A percentile compares a stretch with the other conserved stretches of the same genome.
Conservation (phyloP, 2,888 invertebrate species). For the Polietes domitor region DNA sequence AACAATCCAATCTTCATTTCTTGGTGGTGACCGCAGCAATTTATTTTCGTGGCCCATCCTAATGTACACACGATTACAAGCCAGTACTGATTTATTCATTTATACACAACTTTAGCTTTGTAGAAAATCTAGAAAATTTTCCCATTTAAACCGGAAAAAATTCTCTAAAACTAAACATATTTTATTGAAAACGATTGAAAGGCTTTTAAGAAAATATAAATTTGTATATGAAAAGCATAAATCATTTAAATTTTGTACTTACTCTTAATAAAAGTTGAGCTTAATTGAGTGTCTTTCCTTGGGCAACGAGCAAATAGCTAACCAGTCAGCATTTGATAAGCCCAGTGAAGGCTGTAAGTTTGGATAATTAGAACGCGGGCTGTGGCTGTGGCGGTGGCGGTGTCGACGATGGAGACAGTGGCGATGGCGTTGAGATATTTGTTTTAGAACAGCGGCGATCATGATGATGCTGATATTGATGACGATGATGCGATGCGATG, state of each 20-base stretch:
- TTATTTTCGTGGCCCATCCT: no score
- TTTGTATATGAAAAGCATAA: neutral
- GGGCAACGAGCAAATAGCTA: conserved; percentile 2
- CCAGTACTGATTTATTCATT: no score
- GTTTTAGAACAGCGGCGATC: conserved; percentile 8
- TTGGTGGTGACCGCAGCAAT: no score
- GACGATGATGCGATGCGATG: conserved; percentile 37
- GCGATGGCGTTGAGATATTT: neutral
- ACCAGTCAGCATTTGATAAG: conserved; percentile 48
- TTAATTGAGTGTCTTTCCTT: conserved; percentile 65
- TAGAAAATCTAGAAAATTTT: no score
- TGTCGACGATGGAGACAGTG: neutral
- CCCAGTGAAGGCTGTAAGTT: conserved; percentile 32
- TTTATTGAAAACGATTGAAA: neutral
- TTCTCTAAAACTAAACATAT: neutral
- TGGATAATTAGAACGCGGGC: conserved; percentile 7
- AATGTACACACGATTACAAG: no score
- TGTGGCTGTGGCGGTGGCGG: neutral
- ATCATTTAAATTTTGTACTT: conserved; percentile 53
- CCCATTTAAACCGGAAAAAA: neutral
- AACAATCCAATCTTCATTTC: no score
- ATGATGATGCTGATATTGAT: conserved; percentile 3
- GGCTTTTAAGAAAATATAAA: neutral
- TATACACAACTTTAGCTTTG: no score
- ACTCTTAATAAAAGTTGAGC: conserved; percentile 66